These are phyloP conservation scores for Corythucha ciliata DNA, from an alignment of 2,888 invertebrate genomes.

Conservation along the genomic window DNA sequence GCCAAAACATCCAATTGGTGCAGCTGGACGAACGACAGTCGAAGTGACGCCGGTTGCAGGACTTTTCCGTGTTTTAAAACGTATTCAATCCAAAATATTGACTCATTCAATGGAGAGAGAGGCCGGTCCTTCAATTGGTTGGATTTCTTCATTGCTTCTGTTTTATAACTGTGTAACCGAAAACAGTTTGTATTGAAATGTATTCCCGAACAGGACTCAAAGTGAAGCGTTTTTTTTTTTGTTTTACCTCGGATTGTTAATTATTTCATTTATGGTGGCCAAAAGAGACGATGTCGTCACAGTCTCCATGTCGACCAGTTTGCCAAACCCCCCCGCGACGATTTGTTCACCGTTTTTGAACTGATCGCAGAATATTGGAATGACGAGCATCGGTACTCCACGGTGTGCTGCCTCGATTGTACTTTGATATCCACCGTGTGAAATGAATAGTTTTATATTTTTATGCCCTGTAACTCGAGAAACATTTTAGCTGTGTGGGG, in stretches of 20 bases:
- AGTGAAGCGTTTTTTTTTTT: too few species aligned
- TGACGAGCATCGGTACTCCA: slow-evolving; percentile 33
- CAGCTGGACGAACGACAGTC: slow-evolving; percentile 17
- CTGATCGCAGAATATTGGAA: slow-evolving; percentile 37
- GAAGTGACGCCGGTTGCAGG: slow-evolving; percentile 17
- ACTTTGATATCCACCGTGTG: slow-evolving; percentile 28
- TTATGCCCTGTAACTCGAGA: slow-evolving; percentile 31
- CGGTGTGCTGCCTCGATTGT: slow-evolving; percentile 31
- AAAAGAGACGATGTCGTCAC: slow-evolving; percentile 7
- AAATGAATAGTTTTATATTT: slow-evolving; percentile 25
- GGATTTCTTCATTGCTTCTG: slow-evolving; percentile 17
- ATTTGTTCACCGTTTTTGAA: slow-evolving; percentile 41
- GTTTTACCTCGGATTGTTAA: slow-evolving; percentile 7
- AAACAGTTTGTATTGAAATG: not conserved
- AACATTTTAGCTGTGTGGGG: too few species aligned
- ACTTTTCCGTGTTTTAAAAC: slow-evolving; percentile 18
- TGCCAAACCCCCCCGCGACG: slow-evolving; percentile 40
- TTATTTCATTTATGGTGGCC: slow-evolving; percentile 15
- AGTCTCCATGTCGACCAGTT: slow-evolving; percentile 9
- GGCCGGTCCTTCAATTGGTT: slow-evolving; percentile 21
- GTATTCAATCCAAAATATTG: slow-evolving; percentile 26
- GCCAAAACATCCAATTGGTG: slow-evolving; percentile 18
- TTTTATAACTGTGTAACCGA: slow-evolving; percentile 21
- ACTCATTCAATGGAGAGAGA: slow-evolving; percentile 13
- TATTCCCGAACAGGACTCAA: too few species aligned